A percentile compares a stretch with the other conserved stretches of the same genome.
phyloP scores from a whole-genome alignment of 2,888 invertebrate species.

The Pachydiplax longipennis region DNA sequence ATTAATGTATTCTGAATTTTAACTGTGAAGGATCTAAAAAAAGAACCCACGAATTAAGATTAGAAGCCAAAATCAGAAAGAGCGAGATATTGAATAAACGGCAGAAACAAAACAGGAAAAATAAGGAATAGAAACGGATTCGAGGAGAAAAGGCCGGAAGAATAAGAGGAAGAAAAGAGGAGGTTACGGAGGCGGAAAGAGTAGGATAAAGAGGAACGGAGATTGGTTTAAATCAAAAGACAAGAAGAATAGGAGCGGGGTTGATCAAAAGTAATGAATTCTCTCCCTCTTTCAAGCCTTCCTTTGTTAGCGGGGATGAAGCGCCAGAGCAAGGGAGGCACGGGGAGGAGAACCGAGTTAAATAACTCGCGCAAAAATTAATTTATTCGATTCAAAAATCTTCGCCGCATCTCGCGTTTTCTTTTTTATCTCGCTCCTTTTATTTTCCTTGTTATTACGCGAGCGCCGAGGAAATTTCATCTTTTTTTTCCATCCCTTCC shows the following conservation, averaged over 20 bases:
- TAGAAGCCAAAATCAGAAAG: too few species aligned
- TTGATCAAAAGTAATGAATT: background rate
- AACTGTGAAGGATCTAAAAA: too few species aligned
- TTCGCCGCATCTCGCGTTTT: background rate
- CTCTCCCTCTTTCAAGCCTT: background rate
- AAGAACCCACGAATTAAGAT: too few species aligned
- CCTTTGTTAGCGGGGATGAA: background rate
- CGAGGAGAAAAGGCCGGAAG: too few species aligned
- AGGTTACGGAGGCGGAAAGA: too few species aligned
- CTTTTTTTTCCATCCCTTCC: background rate
- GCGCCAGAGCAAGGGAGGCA: too few species aligned
- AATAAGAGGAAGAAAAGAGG: too few species aligned
- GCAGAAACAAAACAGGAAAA: too few species aligned
- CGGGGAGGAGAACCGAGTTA: background rate
- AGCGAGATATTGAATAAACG: too few species aligned
- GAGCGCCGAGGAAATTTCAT: background rate
- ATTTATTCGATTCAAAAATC: slow-evolving; percentile 17
- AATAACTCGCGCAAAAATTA: slow-evolving; percentile 12
- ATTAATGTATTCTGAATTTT: too few species aligned
- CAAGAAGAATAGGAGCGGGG: background rate
- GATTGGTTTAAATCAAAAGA: background rate
- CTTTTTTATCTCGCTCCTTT: background rate
- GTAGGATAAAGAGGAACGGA: background rate
- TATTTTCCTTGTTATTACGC: background rate
- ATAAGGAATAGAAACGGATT: too few species aligned